These are phyloP conservation scores for Microcebus tavaratra DNA, from an alignment of 2,113 vertebrate species.

Conservation along the genomic window DNA sequence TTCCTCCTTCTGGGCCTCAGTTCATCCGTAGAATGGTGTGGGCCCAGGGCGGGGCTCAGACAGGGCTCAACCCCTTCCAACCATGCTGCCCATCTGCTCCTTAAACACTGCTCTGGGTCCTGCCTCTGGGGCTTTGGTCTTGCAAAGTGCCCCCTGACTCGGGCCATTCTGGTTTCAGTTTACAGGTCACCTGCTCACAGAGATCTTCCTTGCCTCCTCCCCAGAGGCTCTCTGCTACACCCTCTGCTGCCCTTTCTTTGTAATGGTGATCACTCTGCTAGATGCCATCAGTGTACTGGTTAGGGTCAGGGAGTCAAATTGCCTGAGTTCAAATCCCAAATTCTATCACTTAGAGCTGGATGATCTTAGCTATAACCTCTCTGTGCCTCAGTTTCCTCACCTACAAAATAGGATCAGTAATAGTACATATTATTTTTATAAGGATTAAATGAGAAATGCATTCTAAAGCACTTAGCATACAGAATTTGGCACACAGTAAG, in stretches of 20 bases:
- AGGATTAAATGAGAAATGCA: neutral
- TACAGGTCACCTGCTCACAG: neutral
- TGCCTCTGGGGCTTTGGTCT: neutral
- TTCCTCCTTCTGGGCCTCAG: neutral
- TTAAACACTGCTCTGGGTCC: neutral
- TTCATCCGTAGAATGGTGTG: neutral
- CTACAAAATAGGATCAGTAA: neutral
- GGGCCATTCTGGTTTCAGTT: neutral
- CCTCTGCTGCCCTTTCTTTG: neutral
- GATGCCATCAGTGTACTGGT: neutral
- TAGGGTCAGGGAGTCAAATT: neutral
- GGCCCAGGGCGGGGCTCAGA: neutral
- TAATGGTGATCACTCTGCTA: accelerated
- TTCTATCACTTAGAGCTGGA: neutral
- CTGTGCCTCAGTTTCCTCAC: slow-evolving; percentile 1
- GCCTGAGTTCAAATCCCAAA: neutral
- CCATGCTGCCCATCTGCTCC: neutral
- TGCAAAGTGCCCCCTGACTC: neutral
- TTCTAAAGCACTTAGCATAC: neutral
- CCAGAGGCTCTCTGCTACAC: neutral
- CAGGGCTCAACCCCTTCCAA: neutral
- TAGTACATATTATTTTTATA: neutral
- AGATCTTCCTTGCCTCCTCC: neutral
- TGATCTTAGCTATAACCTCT: neutral
- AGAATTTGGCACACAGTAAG: neutral